Evolutionary conservation across 2,888 invertebrate genomes (phyloP), one percentile per base, ranked within the genome.

Genomic region (Coenonympha glycerion): DNA sequence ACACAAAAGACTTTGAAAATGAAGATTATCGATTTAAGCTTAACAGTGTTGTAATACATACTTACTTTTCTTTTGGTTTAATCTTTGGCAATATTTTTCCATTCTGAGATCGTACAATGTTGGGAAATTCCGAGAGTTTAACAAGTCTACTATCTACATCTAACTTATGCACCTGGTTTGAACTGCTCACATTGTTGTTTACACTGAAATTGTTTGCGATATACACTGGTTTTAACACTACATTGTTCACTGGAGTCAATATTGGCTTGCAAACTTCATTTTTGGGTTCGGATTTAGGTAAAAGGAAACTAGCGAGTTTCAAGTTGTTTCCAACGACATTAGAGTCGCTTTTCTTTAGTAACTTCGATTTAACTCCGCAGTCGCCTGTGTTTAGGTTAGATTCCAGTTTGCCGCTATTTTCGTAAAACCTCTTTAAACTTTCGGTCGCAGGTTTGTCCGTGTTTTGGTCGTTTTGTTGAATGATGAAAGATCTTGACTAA

Each of bases 371-470:
- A 0, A 61, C 45, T 55, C 60, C 61, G 46, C 58, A 69, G 16
- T 72, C 68, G 47, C 65, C 70, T 33, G 69, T 61, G 30, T 73
- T 60, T 49, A 75, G 66, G 58, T 67, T 69, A 63, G 73, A 77
- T 61, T 84, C 85, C 46, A 86, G 69, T 63, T 82, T 84, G 58
- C 84, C 86, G 74, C 85, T 86, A 68, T 73, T 87, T 71, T 87
- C 86, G 62, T 86, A 87, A 64, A 84, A 87, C 53, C 73, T 72
- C 76, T 83, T 85, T 69, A 87, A 76, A 74, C 76, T 86, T 71
- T 80, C 77, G 60, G 73, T 72, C n/a, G 76, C 66, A 42, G 82
- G 78, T 62, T 77, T 78, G 18, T 69, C 64, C 50, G 65, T 65
- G 24, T 71, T 72, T 49, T 72, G 63, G 53, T 59, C 68, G 56